Evolutionary conservation across 2,888 invertebrate genomes (phyloP), one percentile per base, ranked within the genome.

Genomic region (Trissolcus brochymenae): DNA sequence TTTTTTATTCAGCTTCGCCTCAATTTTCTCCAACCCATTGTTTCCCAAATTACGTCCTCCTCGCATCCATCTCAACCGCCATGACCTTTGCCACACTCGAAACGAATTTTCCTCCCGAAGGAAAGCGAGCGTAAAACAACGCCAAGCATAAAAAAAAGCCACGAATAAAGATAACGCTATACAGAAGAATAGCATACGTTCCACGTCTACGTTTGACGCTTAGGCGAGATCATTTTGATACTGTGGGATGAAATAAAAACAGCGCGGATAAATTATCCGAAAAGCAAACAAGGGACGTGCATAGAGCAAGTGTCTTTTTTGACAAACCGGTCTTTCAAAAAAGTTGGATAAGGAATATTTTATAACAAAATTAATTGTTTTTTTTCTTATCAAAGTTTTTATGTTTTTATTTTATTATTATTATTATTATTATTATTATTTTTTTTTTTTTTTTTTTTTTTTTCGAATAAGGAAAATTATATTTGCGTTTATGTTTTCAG

Each of bases 21-120:
- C 79, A 79, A 79, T 79, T 79, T 79, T 79, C 79, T 78, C 61
- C 74, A 57, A 78, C 62, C 76, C 76, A 79, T 81, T 81, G 80
- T 79, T 79, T 79, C 71, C 76, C 66, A 60, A 73, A 72, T 72
- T 76, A 67, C 65, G 71, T 71, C 61, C 65, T 74, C 71, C 67
- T 73, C 61, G 64, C 74, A 73, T 76, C 73, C 64, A 71, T 76
- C 76, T 67, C 74, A 66, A 73, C 68, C 65, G 55, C 72, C 79
- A 70, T 76, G 79, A 76, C 76, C 75, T 76, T 79, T 76, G 78
- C 76, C 73, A 68, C 75, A 60, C 67, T 67, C 67, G 67, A 40
- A 74, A 68, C 67, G 62, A 74, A 68, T 71, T 78, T 67, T 72
- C 67, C 71, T 74, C 67, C 66, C 66, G 72, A 60, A 68, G 67